A percentile compares a stretch with the other conserved stretches of the same genome.
Conservation (phyloP, 23 tunicate species). For the Trididemnum miniatum region DNA sequence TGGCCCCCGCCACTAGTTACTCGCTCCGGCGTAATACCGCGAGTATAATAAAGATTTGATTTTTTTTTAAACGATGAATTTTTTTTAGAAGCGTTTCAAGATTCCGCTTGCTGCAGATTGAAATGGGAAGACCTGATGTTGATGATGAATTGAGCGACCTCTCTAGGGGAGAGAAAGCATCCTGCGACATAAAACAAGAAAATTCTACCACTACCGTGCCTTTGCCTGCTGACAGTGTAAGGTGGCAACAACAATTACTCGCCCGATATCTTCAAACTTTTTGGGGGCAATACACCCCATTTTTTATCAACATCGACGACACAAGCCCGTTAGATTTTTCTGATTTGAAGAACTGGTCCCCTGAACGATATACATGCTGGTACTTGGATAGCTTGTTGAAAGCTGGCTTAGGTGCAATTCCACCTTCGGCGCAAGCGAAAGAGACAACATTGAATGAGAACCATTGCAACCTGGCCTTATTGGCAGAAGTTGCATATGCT, state of each 20-base stretch:
- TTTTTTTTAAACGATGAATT: too few relatives aligned
- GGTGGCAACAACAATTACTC: not conserved
- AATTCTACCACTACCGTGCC: too few relatives aligned
- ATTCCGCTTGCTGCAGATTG: not conserved
- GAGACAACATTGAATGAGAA: not conserved
- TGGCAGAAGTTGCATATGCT: slow-evolving; percentile 19
- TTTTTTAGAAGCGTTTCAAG: not conserved
- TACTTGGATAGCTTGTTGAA: not conserved
- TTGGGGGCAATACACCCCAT: not conserved
- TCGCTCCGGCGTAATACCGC: too few relatives aligned
- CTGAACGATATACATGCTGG: not conserved
- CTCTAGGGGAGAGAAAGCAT: not conserved
- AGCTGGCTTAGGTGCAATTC: not conserved
- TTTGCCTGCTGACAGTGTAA: not conserved
- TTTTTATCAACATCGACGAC: not conserved
- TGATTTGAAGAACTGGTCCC: not conserved
- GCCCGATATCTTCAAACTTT: not conserved
- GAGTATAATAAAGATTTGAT: too few relatives aligned
- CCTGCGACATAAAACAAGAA: not conserved
- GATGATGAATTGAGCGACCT: not conserved
- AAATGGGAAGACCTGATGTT: not conserved
- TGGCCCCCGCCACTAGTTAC: too few relatives aligned
- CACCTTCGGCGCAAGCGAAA: not conserved
- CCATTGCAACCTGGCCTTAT: slow-evolving; percentile 5
- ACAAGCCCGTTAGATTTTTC: not conserved